Conservation (phyloP, 2,797 vertebrate species). For the Halcyon leucocephala region DNA sequence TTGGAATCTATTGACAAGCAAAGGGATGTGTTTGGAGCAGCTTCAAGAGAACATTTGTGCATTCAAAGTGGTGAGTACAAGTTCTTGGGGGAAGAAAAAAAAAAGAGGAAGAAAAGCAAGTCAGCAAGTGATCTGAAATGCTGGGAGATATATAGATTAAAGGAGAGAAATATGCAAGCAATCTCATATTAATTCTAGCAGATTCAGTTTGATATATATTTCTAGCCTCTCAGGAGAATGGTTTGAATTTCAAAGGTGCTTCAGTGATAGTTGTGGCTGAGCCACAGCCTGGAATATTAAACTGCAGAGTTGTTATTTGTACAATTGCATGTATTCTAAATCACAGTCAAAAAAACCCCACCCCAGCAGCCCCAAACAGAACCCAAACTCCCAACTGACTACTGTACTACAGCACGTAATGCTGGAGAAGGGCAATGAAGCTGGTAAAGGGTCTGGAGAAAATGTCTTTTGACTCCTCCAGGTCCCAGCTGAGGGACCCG, state of each 20-base stretch:
- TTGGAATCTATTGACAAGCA: not conserved
- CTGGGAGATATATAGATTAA: not conserved
- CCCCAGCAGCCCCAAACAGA: not conserved
- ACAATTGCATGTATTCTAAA: not conserved
- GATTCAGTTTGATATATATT: conserved; percentile 26
- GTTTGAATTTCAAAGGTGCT: conserved; percentile 3
- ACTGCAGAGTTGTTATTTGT: not conserved
- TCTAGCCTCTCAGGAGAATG: not conserved
- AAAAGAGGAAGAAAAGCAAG: not conserved
- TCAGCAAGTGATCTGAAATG: not conserved
- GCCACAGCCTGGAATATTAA: not conserved
- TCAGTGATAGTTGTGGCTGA: not conserved
- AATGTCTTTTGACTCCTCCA: too few species aligned
- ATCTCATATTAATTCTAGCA: not conserved
- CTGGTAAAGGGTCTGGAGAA: too few species aligned
- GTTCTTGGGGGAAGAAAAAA: not conserved
- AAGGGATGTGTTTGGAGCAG: not conserved
- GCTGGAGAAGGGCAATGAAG: too few species aligned
- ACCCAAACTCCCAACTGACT: not conserved
- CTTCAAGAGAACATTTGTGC: not conserved
- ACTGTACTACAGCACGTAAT: not conserved
- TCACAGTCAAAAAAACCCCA: rapidly evolving
- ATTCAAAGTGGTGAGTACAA: not conserved
- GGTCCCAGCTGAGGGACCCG: too few species aligned
- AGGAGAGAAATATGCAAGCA: not conserved